Conservation (phyloP, 1,140 invertebrate species). For the Aphelenchoides besseyi region DNA sequence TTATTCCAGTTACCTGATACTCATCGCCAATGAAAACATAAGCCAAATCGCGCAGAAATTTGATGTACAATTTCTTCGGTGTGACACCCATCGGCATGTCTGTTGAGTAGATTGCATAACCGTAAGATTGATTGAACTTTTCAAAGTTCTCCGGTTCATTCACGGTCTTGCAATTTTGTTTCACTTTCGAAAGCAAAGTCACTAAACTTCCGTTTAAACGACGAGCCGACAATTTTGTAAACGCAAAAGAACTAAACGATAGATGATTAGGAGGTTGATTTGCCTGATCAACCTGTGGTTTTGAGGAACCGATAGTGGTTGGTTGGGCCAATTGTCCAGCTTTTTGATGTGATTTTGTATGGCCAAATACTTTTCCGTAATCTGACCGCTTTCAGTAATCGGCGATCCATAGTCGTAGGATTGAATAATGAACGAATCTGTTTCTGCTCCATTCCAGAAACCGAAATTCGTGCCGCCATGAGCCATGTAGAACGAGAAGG, state of each 20-base stretch:
- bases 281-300: conserved; percentile 19
- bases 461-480: conserved; percentile 73
- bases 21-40: conserved; percentile 21
- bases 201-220: conserved; percentile 12
- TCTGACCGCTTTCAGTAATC: conserved; percentile 76
- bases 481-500: conserved; percentile 73
- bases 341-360: conserved; percentile 71
- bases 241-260: not conserved
- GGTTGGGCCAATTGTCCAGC: conserved; percentile 63
- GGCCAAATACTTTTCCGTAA: conserved; percentile 76
- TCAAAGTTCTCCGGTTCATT: conserved; percentile 23
- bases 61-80: conserved; percentile 15
- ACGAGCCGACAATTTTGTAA: not conserved
- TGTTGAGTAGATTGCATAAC: conserved; percentile 21
- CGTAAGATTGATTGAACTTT: conserved; percentile 22
- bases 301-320: conserved; percentile 1
- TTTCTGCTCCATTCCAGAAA: conserved; percentile 71
- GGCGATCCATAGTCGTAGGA: conserved; percentile 84
- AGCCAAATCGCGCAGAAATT: conserved; percentile 18
- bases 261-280: not conserved
- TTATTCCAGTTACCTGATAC: conserved; percentile 18
- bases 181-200: conserved; percentile 3
- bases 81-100: not conserved
- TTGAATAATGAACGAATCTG: conserved; percentile 69
- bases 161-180: conserved; percentile 10